Evolutionary conservation across 2,797 vertebrate genomes (phyloP).

Genomic region (Eremophila alpestris): DNA sequence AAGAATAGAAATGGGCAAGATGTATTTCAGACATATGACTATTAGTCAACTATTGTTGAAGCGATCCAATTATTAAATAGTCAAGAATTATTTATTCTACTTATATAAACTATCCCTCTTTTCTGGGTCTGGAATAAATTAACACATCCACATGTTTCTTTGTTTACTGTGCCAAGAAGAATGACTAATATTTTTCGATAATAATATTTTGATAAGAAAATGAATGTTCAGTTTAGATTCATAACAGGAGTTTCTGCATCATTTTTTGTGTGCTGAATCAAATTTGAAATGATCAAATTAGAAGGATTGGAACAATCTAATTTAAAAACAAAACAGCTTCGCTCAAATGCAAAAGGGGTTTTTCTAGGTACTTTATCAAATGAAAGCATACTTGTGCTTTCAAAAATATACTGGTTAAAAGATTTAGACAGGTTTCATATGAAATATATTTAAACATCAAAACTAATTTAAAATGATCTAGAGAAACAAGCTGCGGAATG

Average conservation of each 20-base stretch:
- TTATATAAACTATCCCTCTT: slow-evolving; percentile 51
- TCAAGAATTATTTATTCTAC: slow-evolving; percentile 48
- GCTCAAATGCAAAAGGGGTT: neutral
- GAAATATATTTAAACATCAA: slow-evolving; percentile 55
- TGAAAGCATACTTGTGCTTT: slow-evolving; percentile 34
- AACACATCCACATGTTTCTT: slow-evolving; percentile 56
- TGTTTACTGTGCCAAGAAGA: slow-evolving; percentile 53
- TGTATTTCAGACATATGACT: slow-evolving; percentile 52
- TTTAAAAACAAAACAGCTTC: slow-evolving; percentile 41
- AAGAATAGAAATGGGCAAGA: slow-evolving; percentile 41
- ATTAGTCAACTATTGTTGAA: slow-evolving; percentile 64
- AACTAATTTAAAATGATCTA: slow-evolving; percentile 39
- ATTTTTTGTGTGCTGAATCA: slow-evolving; percentile 43
- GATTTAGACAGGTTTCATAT: slow-evolving; percentile 32
- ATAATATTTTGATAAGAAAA: slow-evolving; percentile 68
- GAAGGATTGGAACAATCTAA: slow-evolving; percentile 31
- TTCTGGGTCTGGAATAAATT: slow-evolving; percentile 48
- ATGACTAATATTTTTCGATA: slow-evolving; percentile 61
- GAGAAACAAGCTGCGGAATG: slow-evolving; percentile 57
- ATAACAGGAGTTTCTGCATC: slow-evolving; percentile 42
- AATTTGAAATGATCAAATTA: slow-evolving; percentile 49
- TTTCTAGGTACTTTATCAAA: slow-evolving; percentile 16
- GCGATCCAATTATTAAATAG: slow-evolving; percentile 59
- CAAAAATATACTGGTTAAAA: neutral
- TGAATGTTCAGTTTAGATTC: slow-evolving; percentile 45